Percentiles rank a stretch among this genome's conserved stretches.
phyloP scores from a whole-genome alignment of 2,888 invertebrate genomes.

The Nasonia oneida region DNA sequence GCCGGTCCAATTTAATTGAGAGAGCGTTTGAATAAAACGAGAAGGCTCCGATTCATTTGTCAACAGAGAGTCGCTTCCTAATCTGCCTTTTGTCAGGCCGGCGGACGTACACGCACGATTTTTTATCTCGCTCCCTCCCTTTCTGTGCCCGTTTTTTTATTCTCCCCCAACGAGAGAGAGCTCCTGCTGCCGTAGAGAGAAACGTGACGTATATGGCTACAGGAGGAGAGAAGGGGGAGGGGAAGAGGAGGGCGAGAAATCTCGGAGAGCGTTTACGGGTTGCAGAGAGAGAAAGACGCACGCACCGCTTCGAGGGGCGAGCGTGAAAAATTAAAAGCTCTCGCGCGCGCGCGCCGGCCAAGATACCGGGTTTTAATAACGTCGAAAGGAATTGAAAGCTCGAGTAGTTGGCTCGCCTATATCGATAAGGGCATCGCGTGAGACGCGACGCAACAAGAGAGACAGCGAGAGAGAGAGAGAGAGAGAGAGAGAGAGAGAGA shows the following conservation, averaged over 20 bases:
- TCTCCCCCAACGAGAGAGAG: conserved; percentile 13
- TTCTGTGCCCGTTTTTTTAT: not conserved
- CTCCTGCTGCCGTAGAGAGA: conserved; percentile 6
- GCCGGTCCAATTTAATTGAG: conserved; percentile 9
- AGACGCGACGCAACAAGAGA: conserved; percentile 5
- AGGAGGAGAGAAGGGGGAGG: not conserved
- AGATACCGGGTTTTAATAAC: not conserved
- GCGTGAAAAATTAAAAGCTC: conserved; percentile 6
- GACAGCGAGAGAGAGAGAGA: not conserved
- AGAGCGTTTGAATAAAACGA: not conserved
- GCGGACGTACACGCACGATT: conserved; percentile 20
- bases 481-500: conserved; percentile 3
- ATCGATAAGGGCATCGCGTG: not conserved
- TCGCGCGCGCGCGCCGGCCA: not conserved
- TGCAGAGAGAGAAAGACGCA: conserved; percentile 17
- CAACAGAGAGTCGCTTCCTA: conserved; percentile 51
- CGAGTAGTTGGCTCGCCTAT: not conserved
- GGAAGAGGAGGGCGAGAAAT: conserved; percentile 39
- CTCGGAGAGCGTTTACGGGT: conserved; percentile 36
- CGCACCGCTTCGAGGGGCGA: not conserved
- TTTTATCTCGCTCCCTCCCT: conserved; percentile 7
- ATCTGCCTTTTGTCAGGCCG: conserved; percentile 50
- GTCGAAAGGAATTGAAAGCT: not conserved
- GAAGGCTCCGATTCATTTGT: conserved; percentile 48
- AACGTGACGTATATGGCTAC: conserved; percentile 14